A percentile compares a stretch with the other conserved stretches of the same genome.
These are phyloP conservation scores for Coronaproctus castanopsis DNA, from an alignment of 2,888 invertebrate species.

Conservation along the genomic window DNA sequence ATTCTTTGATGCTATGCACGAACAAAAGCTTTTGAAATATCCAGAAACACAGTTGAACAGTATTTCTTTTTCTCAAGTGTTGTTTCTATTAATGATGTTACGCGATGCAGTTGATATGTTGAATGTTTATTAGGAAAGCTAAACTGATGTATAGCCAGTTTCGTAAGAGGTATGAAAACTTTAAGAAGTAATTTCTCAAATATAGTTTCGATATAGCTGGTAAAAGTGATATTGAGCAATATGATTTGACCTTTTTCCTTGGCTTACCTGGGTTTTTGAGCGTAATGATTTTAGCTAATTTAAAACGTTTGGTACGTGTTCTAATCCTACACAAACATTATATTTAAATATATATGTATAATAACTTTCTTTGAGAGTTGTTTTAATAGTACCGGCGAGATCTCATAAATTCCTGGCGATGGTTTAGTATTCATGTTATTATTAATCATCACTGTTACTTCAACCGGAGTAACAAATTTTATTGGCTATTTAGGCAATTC, in stretches of 20 bases:
- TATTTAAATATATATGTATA: background rate
- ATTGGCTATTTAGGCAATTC: background rate
- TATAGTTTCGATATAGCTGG: background rate
- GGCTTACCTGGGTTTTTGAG: background rate
- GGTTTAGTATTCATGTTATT: background rate
- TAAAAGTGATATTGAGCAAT: background rate
- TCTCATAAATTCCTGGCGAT: background rate
- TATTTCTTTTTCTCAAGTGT: no score
- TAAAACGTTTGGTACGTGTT: no score
- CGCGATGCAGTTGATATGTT: background rate
- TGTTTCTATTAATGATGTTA: background rate
- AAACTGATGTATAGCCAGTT: background rate
- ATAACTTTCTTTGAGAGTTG: background rate
- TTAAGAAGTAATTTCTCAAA: background rate
- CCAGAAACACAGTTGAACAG: no score
- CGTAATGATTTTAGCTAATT: background rate
- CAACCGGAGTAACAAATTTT: background rate
- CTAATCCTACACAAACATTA: no score
- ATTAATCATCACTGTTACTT: background rate
- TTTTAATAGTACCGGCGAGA: background rate
- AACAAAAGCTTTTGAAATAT: no score
- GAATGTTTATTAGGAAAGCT: background rate
- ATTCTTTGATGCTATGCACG: no score
- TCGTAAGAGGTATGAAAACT: background rate
- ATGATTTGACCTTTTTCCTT: background rate